These are phyloP conservation scores for Drosophila ambigua DNA, from an alignment of 1,140 invertebrate genomes.

Conservation along the genomic window DNA sequence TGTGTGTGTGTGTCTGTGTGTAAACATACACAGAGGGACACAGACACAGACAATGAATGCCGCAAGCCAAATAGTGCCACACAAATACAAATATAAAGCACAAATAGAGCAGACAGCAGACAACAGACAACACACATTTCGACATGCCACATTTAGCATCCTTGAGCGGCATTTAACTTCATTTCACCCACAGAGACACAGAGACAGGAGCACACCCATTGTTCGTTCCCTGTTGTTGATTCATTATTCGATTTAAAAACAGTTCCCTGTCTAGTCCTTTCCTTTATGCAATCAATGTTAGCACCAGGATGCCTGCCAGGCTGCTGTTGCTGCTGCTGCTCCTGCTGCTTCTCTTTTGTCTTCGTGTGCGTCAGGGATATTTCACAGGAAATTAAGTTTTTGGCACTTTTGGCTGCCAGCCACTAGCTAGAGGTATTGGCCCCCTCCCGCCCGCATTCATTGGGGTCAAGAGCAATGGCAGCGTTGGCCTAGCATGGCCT, in stretches of 20 bases:
- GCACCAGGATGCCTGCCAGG: conserved; percentile 20
- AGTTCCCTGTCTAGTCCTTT: conserved; percentile 23
- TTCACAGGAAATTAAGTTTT: conserved; percentile 40
- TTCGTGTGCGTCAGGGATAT: neutral
- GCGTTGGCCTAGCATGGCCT: conserved; percentile 5
- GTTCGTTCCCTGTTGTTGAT: conserved; percentile 28
- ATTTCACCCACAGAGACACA: conserved; percentile 56
- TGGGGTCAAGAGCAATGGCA: conserved; percentile 71
- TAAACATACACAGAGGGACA: conserved; percentile 4
- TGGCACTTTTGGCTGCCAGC: neutral
- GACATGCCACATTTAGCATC: conserved; percentile 80
- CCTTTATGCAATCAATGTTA: conserved; percentile 69
- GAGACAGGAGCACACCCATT: conserved; percentile 12
- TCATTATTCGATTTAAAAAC: conserved; percentile 66
- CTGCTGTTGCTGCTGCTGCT: neutral
- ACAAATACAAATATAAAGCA: conserved; percentile 48
- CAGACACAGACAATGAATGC: conserved; percentile 63
- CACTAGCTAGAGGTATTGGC: neutral
- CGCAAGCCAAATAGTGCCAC: conserved; percentile 68
- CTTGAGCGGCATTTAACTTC: conserved; percentile 80
- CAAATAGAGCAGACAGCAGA: conserved; percentile 22
- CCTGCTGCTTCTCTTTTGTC: conserved; percentile 6
- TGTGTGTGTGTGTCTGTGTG: conserved; percentile 10
- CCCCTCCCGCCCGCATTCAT: conserved; percentile 25
- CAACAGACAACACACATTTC: conserved; percentile 61